phyloP scores from a whole-genome alignment of 2,797 vertebrate species.

The Scolopax bukidnonensis region DNA sequence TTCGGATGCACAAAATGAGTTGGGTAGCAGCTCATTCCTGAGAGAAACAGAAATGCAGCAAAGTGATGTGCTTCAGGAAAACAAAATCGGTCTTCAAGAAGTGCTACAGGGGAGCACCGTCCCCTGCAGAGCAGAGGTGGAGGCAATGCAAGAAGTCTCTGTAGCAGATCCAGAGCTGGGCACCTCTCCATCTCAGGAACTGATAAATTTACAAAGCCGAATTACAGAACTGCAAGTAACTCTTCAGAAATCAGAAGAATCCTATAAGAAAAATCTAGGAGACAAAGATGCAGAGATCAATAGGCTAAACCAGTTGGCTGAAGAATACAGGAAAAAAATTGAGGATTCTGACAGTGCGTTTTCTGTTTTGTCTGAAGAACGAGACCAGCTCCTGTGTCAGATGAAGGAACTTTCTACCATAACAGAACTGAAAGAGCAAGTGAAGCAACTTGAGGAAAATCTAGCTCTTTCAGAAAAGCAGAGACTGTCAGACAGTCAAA shows the following conservation, averaged over 20 bases:
- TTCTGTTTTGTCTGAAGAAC: constrained; percentile 73
- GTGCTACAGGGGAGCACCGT: not conserved
- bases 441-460: constrained; percentile 76
- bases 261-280: constrained; percentile 45
- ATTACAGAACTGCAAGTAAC: constrained; percentile 81
- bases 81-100: not conserved
- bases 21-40: not conserved
- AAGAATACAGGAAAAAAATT: constrained; percentile 80
- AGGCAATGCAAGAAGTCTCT: not conserved
- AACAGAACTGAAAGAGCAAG: constrained; percentile 72
- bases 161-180: not conserved
- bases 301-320: constrained; percentile 76
- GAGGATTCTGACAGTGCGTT: constrained; percentile 71
- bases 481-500: constrained; percentile 75
- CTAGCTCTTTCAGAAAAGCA: constrained; percentile 76
- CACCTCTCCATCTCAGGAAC: constrained; percentile 41
- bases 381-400: constrained; percentile 74
- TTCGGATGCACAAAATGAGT: not conserved
- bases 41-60: constrained; percentile 23
- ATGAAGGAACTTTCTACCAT: constrained; percentile 68
- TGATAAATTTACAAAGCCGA: constrained; percentile 64
- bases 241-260: constrained; percentile 71
- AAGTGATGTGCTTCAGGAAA: not conserved
- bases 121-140: not conserved
- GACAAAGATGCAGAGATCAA: constrained; percentile 79